These are phyloP conservation scores for Puffinus mauretanicus DNA, from an alignment of 2,113 vertebrate species.

Conservation along the genomic window DNA sequence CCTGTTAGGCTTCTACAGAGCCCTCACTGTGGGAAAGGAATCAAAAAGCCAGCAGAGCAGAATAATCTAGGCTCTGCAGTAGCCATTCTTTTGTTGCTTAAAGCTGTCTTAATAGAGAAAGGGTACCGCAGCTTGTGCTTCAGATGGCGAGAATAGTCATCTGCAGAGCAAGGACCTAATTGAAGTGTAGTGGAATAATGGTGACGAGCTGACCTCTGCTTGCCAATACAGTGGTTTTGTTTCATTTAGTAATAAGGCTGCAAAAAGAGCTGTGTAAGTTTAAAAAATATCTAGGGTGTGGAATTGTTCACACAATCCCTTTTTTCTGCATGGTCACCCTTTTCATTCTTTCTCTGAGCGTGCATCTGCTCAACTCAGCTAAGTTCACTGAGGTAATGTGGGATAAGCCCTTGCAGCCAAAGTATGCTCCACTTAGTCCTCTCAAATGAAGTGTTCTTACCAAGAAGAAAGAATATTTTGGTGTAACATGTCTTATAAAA, in stretches of 20 bases:
- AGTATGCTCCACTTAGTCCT: neutral
- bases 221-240: neutral
- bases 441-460: neutral
- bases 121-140: neutral
- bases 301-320: neutral
- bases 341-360: neutral
- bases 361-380: neutral
- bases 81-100: conserved; percentile 68
- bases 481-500: neutral
- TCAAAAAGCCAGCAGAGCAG: conserved; percentile 74
- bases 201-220: neutral
- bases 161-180: conserved; percentile 15
- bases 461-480: neutral
- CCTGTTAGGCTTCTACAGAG: conserved; percentile 4
- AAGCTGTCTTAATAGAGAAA: conserved; percentile 38
- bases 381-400: neutral
- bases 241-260: neutral
- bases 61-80: conserved; percentile 76
- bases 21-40: conserved; percentile 80
- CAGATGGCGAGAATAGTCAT: neutral
- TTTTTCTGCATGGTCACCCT: neutral
- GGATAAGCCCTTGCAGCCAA: neutral
- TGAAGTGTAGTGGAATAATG: conserved; percentile 6
- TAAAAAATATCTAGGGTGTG: neutral
- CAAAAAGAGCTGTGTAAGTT: neutral